phyloP scores from a whole-genome alignment of 1,140 invertebrate genomes.

The Leptonema lineaticorne region DNA sequence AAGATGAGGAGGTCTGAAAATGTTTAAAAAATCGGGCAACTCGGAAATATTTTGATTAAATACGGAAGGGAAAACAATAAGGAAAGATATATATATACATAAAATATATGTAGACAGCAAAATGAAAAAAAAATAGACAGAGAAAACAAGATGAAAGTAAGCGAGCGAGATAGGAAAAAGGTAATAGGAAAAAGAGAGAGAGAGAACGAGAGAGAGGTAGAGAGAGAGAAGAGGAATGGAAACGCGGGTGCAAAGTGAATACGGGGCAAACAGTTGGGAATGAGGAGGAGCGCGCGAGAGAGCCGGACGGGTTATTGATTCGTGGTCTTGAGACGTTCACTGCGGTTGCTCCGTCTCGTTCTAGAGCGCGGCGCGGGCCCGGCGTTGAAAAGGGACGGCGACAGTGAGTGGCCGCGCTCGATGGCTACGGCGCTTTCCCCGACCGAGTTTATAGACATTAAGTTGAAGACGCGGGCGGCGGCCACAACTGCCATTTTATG shows the following conservation, averaged over 20 bases:
- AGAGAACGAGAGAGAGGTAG: not conserved
- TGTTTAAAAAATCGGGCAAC: not conserved
- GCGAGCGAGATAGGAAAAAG: not conserved
- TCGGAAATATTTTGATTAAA: slow-evolving; percentile 30
- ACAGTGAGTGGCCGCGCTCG: slow-evolving; percentile 12
- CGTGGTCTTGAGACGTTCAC: slow-evolving; percentile 39
- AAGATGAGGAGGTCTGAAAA: not conserved
- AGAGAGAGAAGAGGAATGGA: not conserved
- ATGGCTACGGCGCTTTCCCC: slow-evolving; percentile 6
- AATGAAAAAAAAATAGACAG: not conserved
- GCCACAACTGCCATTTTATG: slow-evolving; percentile 30
- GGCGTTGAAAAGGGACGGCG: slow-evolving; percentile 7
- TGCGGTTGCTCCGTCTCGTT: slow-evolving; percentile 37
- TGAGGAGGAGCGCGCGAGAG: not conserved
- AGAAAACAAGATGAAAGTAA: not conserved
- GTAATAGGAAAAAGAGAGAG: not conserved
- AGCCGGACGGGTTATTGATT: slow-evolving; percentile 32
- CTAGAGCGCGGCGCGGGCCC: not conserved
- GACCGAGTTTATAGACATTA: slow-evolving; percentile 32
- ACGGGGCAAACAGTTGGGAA: not conserved
- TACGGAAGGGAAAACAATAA: slow-evolving; percentile 19
- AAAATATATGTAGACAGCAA: no score
- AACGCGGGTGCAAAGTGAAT: not conserved
- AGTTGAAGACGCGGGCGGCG: slow-evolving; percentile 24
- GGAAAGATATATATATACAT: not conserved